Evolutionary conservation across 37 sponge, comb jelly and placozoan genomes (phyloP).

Genomic region (Eunapius fragilis): DNA sequence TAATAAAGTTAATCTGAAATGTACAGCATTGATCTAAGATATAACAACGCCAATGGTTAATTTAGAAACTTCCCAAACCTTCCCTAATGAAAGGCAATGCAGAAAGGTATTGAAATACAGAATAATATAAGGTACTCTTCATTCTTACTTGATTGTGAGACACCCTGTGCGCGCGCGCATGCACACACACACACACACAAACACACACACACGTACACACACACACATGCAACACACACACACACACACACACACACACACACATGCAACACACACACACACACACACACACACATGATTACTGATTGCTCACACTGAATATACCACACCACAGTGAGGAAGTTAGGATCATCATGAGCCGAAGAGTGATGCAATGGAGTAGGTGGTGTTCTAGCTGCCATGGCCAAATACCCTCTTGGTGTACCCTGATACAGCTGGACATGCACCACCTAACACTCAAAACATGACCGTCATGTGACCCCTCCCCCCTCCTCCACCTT

Average conservation of each 20-base stretch:
- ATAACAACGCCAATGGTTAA: no score
- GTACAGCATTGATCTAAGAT: no score
- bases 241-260: no score
- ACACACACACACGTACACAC: neutral
- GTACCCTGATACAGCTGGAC: slow-evolving; percentile 9
- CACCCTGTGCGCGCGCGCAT: neutral
- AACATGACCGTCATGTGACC: neutral
- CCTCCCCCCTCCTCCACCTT: neutral
- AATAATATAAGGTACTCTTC: no score
- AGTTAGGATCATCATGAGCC: neutral
- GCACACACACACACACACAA: neutral
- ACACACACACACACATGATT: neutral
- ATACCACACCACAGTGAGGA: slow-evolving; percentile 2
- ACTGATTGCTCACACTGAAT: no score
- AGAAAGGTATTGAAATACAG: no score
- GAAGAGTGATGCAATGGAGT: neutral
- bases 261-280: no score
- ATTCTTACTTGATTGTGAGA: no score
- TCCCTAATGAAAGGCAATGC: no score
- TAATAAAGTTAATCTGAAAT: no score
- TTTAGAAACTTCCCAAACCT: no score
- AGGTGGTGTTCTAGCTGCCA: neutral
- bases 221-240: no score
- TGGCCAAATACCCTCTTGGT: neutral
- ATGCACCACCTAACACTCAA: neutral